Evolutionary conservation across 2,888 invertebrate species (phyloP), one percentile per base, ranked within the genome.

Genomic region (Yponomeuta malinellus): DNA sequence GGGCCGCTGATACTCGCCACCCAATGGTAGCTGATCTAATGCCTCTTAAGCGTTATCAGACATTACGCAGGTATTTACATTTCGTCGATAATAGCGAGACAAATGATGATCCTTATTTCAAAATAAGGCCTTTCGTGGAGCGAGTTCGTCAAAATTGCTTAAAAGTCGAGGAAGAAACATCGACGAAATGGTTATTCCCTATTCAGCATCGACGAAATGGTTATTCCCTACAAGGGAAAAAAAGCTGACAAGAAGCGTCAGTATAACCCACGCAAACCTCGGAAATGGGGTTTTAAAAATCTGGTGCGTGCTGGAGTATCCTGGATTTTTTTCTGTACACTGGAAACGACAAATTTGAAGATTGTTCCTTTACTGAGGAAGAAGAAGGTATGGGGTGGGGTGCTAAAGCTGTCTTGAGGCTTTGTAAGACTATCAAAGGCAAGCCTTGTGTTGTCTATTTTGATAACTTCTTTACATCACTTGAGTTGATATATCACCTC

Each of bases 271-370:
- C 77, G 79, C 5, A 85, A 83, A 71, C 82, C 82, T 0, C 76
- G 73, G 10, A 82, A 83, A 71, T 84, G 81, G 81, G 83, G 83
- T 1, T 80, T 80, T 59, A 83, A 84, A 76, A 78, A 79, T 63
- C 80, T 78, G 74, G 79, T 80, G 2, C 64, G 82, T 31, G 78
- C 81, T 64, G 81, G 82, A 6, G 75, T 81, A n/a, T 76, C 77
- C 48, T 83, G 82, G 77, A 78, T 67, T 78, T 77, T 71, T 29
- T 75, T n/a, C 67, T 74, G 1, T 77, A 78, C 72, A 72, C 71
- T 48, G 79, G 78, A 1, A 72, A 74, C 70, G 71, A 69, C 2
- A 77, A 75, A 29, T 77, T 78, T 67, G 10, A 66, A 9, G 73
- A 66, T 69, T 72, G 74, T 68, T 70, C 63, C 12, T 79, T 82